A percentile compares a stretch with the other conserved stretches of the same genome.
Conservation (phyloP, 2,888 invertebrate species). For the Diachrysia chrysitis region DNA sequence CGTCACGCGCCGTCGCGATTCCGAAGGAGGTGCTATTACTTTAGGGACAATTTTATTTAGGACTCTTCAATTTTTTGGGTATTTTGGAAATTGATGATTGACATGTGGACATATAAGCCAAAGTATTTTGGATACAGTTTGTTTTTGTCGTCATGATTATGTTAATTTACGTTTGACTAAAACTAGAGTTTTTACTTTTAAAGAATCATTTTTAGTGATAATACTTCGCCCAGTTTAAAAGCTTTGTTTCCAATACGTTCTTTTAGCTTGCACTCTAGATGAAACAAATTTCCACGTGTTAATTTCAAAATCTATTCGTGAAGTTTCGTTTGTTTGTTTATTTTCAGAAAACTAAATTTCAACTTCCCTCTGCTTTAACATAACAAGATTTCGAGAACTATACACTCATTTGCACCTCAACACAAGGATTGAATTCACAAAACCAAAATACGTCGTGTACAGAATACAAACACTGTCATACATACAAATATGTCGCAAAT, state of each 20-base stretch:
- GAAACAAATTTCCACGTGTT: neutral
- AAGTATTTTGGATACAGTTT: neutral
- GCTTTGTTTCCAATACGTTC: too few relatives aligned
- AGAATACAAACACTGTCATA: conserved; percentile 53
- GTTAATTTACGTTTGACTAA: too few relatives aligned
- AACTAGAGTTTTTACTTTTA: too few relatives aligned
- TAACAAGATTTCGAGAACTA: conserved; percentile 35
- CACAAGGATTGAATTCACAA: conserved; percentile 53
- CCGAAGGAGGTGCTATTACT: conserved; percentile 46
- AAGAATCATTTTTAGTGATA: too few relatives aligned
- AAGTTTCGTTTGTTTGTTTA: neutral
- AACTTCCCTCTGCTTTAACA: conserved; percentile 30
- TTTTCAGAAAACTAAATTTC: conserved; percentile 4
- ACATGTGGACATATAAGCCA: neutral
- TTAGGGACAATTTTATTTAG: conserved; percentile 51
- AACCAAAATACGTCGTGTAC: conserved; percentile 44
- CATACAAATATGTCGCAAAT: conserved; percentile 57
- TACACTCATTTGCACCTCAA: conserved; percentile 43
- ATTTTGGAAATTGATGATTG: conserved; percentile 3
- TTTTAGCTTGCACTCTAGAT: neutral
- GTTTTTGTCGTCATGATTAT: neutral
- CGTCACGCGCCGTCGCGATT: conserved; percentile 55
- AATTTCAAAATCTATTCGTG: conserved; percentile 1
- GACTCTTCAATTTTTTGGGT: conserved; percentile 25
- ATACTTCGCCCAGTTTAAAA: too few relatives aligned